These are phyloP conservation scores for Artibeus jamaicensis DNA, from an alignment of 2,797 vertebrate species.

Conservation along the genomic window DNA sequence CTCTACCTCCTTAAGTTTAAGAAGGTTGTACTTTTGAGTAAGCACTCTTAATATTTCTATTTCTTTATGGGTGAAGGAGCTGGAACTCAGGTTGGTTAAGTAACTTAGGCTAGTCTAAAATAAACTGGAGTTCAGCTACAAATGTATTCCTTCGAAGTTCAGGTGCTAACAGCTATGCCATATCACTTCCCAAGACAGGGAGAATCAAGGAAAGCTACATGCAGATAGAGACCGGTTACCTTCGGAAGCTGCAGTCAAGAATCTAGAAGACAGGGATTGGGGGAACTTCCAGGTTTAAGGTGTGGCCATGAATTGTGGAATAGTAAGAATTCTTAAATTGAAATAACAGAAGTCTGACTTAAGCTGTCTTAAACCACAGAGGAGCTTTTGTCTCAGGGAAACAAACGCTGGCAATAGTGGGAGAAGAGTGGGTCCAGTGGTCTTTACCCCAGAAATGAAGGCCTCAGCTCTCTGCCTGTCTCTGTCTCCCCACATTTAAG, in stretches of 20 bases:
- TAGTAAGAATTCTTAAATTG: not conserved
- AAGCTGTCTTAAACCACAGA: not conserved
- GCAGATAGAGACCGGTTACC: not conserved
- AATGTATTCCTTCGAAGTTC: not conserved
- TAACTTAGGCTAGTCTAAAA: not conserved
- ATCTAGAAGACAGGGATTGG: not conserved
- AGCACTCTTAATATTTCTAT: not conserved
- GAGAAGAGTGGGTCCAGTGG: not conserved
- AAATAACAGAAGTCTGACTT: not conserved
- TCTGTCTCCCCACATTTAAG: not conserved
- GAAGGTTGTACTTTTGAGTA: not conserved
- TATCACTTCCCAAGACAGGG: not conserved
- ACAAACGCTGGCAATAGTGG: not conserved
- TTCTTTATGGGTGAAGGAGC: not conserved
- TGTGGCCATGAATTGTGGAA: not conserved
- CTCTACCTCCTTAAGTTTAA: not conserved
- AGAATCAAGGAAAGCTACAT: not conserved
- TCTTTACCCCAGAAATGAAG: not conserved
- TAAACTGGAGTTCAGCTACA: not conserved
- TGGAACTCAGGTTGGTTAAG: not conserved
- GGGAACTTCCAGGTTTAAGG: not conserved
- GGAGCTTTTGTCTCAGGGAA: not conserved
- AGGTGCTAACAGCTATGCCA: not conserved
- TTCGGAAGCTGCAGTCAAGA: not conserved
- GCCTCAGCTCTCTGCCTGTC: not conserved